Conservation (phyloP, 2,888 invertebrate species). For the Trilocha varians region DNA sequence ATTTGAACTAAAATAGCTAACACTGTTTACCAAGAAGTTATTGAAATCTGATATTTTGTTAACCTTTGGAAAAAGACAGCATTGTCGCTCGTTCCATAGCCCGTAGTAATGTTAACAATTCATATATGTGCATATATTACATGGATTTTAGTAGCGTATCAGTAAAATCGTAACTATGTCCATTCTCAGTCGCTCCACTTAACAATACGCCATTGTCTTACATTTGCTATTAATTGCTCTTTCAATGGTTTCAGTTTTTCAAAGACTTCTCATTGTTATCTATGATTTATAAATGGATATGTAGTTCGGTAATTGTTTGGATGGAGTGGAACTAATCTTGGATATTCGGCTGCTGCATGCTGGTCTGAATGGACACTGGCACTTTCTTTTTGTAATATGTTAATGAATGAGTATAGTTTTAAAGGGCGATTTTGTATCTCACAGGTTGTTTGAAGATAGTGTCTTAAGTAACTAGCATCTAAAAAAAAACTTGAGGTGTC, state of each 20-base stretch:
- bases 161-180: slow-evolving; percentile 25
- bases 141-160: slow-evolving; percentile 33
- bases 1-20: too few relatives aligned
- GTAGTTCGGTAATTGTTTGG: background rate
- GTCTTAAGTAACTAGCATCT: too few relatives aligned
- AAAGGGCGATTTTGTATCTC: too few relatives aligned
- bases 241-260: slow-evolving; percentile 12
- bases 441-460: too few relatives aligned
- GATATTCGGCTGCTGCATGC: background rate
- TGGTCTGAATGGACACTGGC: background rate
- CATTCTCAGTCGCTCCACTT: slow-evolving; percentile 19
- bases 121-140: slow-evolving; percentile 49
- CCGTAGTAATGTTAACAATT: slow-evolving; percentile 10
- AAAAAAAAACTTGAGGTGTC: too few relatives aligned
- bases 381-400: background rate
- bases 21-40: too few relatives aligned
- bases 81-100: background rate
- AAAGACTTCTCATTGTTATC: background rate
- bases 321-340: slow-evolving; percentile 1
- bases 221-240: slow-evolving; percentile 37
- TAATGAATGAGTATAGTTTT: background rate
- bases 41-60: background rate
- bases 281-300: slow-evolving; percentile 1
- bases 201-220: slow-evolving; percentile 17
- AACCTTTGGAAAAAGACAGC: background rate